These are phyloP conservation scores for Muscina levida DNA, from an alignment of 2,888 invertebrate genomes.

Conservation along the genomic window DNA sequence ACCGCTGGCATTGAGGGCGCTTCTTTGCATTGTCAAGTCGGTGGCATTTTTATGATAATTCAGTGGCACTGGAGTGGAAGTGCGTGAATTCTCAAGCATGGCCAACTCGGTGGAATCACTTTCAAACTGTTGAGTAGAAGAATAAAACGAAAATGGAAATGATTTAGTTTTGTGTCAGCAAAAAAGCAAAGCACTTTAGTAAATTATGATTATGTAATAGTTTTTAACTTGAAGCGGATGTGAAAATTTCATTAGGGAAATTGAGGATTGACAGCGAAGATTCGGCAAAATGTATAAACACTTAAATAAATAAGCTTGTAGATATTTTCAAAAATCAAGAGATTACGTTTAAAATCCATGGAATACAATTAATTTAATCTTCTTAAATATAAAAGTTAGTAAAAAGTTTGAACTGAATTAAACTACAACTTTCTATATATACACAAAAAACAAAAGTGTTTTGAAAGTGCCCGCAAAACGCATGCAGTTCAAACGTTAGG, in stretches of 20 bases:
- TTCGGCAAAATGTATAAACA: no score
- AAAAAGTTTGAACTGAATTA: no score
- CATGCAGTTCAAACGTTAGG: no score
- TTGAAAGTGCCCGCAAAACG: no score
- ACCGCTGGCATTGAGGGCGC: constrained; percentile 65
- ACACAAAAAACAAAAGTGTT: no score
- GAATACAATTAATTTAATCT: no score
- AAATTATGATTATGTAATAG: constrained; percentile 26
- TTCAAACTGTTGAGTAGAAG: constrained; percentile 71
- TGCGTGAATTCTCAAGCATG: constrained; percentile 67
- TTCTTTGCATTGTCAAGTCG: constrained; percentile 60
- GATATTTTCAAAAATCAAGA: no score
- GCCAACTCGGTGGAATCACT: constrained; percentile 71
- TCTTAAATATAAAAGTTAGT: no score
- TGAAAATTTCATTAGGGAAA: background rate
- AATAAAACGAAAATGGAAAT: constrained; percentile 30
- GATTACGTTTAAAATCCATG: no score
- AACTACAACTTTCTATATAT: no score
- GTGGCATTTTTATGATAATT: constrained; percentile 73
- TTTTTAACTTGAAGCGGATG: background rate
- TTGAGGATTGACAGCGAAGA: no score
- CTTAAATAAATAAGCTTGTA: no score
- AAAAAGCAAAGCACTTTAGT: constrained; percentile 30
- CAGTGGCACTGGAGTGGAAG: constrained; percentile 73
- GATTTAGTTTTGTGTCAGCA: constrained; percentile 20